A percentile compares a stretch with the other conserved stretches of the same genome.
These are phyloP conservation scores for Distichodus sexfasciatus DNA, from an alignment of 2,797 vertebrate genomes.

Conservation along the genomic window DNA sequence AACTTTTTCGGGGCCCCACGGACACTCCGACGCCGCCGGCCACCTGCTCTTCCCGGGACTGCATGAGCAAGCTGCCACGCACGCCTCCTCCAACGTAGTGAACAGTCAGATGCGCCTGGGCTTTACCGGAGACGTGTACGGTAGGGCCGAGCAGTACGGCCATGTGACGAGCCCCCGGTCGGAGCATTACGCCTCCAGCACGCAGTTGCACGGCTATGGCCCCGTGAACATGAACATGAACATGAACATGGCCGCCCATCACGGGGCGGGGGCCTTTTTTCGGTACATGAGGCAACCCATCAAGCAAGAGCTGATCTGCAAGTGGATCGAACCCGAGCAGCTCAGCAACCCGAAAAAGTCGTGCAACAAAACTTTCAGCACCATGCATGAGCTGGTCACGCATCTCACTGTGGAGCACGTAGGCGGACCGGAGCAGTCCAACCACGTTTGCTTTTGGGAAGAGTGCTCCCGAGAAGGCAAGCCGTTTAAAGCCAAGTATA, in stretches of 20 bases:
- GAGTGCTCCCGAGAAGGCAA: constrained; percentile 89
- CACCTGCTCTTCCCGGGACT: constrained; percentile 98
- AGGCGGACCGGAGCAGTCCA: constrained; percentile 88
- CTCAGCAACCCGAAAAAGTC: constrained; percentile 95
- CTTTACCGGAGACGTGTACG: constrained; percentile 99
- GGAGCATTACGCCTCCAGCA: constrained; percentile 94
- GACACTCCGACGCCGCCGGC: constrained; percentile 92
- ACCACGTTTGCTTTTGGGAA: constrained; percentile 93
- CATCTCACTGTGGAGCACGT: constrained; percentile 93
- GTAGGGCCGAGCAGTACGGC: constrained; percentile 93
- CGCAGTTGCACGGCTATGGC: constrained; percentile 95
- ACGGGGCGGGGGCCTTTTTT: constrained; percentile 96
- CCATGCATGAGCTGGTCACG: constrained; percentile 94
- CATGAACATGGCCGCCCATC: constrained; percentile 99
- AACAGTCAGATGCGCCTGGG: constrained; percentile 98
- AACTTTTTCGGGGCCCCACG: constrained; percentile 90
- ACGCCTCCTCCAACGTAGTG: constrained; percentile 95
- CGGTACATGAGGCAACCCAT: constrained; percentile 96
- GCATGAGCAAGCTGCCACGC: constrained; percentile 92
- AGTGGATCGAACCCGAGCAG: constrained; percentile 98
- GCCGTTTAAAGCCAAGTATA: constrained; percentile 95
- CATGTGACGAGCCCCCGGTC: constrained; percentile 96
- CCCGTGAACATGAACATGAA: constrained; percentile 99
- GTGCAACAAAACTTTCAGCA: constrained; percentile 99
- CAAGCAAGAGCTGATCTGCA: constrained; percentile 97